Evolutionary conservation across 2,113 vertebrate species (phyloP).

Genomic region (Talpa occidentalis): DNA sequence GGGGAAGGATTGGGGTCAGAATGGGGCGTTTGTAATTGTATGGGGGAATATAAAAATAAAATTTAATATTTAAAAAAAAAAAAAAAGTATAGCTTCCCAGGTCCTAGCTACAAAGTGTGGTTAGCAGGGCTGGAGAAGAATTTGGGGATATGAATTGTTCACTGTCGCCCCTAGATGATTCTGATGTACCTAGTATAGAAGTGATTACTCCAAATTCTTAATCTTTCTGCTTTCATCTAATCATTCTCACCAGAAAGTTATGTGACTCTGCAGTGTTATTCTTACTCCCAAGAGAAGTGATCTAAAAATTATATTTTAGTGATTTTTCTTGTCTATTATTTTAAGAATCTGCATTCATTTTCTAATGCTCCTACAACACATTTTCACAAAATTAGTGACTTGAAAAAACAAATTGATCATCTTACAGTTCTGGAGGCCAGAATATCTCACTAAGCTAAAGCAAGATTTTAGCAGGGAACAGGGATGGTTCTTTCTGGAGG

Average conservation of each 20-base stretch:
- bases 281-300: neutral
- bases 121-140: no score
- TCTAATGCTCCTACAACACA: slow-evolving; percentile 11
- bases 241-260: neutral
- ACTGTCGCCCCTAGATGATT: no score
- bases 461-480: neutral
- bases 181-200: no score
- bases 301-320: neutral
- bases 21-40: no score
- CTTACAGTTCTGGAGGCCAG: neutral
- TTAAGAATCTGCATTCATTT: slow-evolving; percentile 11
- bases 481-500: neutral
- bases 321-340: slow-evolving; percentile 21
- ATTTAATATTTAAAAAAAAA: no score
- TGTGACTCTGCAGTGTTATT: slow-evolving; percentile 15
- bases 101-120: no score
- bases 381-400: slow-evolving; percentile 5
- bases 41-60: no score
- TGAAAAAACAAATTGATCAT: slow-evolving; percentile 17
- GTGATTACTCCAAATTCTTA: no score
- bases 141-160: no score
- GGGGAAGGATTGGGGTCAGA: no score
- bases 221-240: no score
- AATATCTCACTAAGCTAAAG: neutral
- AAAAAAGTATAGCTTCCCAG: no score